Evolutionary conservation across 2,797 vertebrate genomes (phyloP), one percentile per base, ranked within the genome.

Genomic region (Crocodylus rhombifer): DNA sequence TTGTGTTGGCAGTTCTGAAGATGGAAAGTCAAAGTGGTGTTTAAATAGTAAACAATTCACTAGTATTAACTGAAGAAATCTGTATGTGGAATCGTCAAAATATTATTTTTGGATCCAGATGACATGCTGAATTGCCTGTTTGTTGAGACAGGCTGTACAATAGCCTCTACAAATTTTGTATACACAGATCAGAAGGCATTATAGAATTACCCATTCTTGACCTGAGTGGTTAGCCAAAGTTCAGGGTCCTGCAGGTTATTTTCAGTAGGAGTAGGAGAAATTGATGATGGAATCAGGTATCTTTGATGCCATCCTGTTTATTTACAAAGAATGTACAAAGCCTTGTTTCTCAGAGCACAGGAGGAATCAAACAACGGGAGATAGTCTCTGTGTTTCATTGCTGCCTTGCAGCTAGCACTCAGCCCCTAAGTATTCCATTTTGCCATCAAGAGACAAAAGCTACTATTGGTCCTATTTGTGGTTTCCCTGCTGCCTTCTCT

Each of bases 51-150:
- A 94, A 84, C 25, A 86, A 21, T 77, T 86, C 33, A 78, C 71
- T 78, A 55, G 76, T n/a, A 71, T 77, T 91, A 90, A 77, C 80
- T 69, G 80, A 42, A 86, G 62, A 93, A 90, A 93, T 69, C 58
- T 91, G 30, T 77, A 67, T 85, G 30, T 26, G 82, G 69, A 78
- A 87, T 61, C 33, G 76, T 7, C 65, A 15, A 65, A 85, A 80
- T 60, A 83, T 83, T 89, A 89, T 79, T 90, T 81, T 25, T 85
- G 63, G 77, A 74, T 85, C 62, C 61, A 94, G 94, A 86, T 82
- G 65, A 26, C 25, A 77, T 82, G 26, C 82, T 76, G 83, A 89
- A 73, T 23, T 80, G 69, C 82, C 4, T 86, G 81, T 82, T 88
- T 91, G 64, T 51, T 90, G 81, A 78, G 73, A 91, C 71, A 91